Conservation (phyloP, 2,888 invertebrate genomes). For the Orthonychiurus folsomi region DNA sequence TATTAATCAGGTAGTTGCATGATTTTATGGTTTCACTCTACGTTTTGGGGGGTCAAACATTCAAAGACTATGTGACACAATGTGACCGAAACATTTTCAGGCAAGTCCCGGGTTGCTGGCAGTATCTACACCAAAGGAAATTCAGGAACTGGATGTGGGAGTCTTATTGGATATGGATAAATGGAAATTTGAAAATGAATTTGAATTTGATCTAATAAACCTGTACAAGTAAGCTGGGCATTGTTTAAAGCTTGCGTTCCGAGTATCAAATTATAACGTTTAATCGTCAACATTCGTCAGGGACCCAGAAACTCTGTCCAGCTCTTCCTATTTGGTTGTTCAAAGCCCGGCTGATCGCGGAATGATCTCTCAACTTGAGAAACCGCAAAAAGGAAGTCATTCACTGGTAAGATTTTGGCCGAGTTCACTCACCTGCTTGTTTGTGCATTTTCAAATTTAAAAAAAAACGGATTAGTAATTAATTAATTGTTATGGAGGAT, state of each 20-base stretch:
- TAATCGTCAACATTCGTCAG: too few relatives aligned
- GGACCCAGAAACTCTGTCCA: conserved; percentile 64
- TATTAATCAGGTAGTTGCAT: conserved; percentile 88
- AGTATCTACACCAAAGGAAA: conserved; percentile 88
- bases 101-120: conserved; percentile 73
- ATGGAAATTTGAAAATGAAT: conserved; percentile 88
- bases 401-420: conserved; percentile 59
- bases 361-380: conserved; percentile 47
- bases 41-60: too few relatives aligned
- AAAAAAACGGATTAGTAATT: too few relatives aligned
- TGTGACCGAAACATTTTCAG: conserved; percentile 47
- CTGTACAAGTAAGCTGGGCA: conserved; percentile 57
- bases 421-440: not conserved
- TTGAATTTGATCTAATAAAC: conserved; percentile 88
- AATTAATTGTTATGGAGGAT: too few relatives aligned
- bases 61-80: too few relatives aligned
- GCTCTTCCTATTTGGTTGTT: conserved; percentile 82
- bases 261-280: too few relatives aligned
- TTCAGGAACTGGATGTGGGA: conserved; percentile 96
- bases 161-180: conserved; percentile 77
- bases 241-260: too few relatives aligned
- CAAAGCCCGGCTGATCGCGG: conserved; percentile 59
- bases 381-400: conserved; percentile 39
- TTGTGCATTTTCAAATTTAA: too few relatives aligned
- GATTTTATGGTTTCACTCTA: too few relatives aligned